A percentile compares a stretch with the other conserved stretches of the same genome.
Evolutionary conservation across 1,140 invertebrate genomes (phyloP).

Genomic region (Aphelenchoides besseyi): DNA sequence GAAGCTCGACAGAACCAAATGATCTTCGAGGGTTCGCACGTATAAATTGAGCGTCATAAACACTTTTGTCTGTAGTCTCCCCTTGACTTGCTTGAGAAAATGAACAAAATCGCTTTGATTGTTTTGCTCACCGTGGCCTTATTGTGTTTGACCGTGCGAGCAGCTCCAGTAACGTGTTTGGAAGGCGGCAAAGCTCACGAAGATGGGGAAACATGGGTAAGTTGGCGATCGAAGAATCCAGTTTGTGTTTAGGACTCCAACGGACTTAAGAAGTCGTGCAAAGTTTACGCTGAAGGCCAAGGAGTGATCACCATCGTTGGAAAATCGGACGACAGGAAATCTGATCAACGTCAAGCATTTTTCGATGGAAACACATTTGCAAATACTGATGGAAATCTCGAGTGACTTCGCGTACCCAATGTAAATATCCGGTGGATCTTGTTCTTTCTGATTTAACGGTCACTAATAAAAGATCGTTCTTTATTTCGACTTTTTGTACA

Average conservation of each 20-base stretch:
- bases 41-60: too few species aligned
- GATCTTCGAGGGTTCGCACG: too few species aligned
- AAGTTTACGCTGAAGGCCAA: neutral
- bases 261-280: slow-evolving; percentile 9
- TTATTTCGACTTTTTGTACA: too few species aligned
- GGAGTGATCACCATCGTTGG: slow-evolving; percentile 13
- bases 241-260: slow-evolving; percentile 4
- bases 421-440: slow-evolving; percentile 10
- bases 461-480: neutral
- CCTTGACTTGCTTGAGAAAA: too few species aligned
- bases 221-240: neutral
- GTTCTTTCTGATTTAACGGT: neutral
- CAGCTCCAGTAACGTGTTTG: neutral
- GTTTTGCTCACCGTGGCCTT: neutral
- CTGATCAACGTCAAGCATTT: neutral
- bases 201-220: neutral
- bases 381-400: neutral
- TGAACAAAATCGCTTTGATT: neutral
- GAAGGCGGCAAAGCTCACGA: neutral
- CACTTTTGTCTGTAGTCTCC: too few species aligned
- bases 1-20: too few species aligned
- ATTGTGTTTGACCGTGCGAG: neutral
- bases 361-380: neutral
- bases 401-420: neutral
- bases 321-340: neutral